These are phyloP conservation scores for Spermophilus dauricus DNA, from an alignment of 2,113 vertebrate genomes.

Conservation along the genomic window DNA sequence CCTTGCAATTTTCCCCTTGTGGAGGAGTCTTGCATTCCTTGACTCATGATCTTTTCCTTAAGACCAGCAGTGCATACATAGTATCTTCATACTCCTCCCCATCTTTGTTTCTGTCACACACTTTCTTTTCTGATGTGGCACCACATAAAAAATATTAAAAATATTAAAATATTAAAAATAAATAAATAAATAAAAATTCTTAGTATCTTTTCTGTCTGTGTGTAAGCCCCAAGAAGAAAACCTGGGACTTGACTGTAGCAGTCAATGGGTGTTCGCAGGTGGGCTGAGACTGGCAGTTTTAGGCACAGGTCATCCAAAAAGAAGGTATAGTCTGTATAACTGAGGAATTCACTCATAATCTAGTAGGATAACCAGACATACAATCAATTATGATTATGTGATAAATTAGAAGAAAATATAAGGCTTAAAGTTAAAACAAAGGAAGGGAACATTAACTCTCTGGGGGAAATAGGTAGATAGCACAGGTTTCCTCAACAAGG, in stretches of 20 bases:
- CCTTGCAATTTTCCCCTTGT: not conserved
- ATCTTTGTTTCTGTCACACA: not conserved
- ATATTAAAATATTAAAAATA: too few relatives aligned
- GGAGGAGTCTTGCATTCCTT: not conserved
- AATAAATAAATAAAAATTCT: not conserved
- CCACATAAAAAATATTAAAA: too few relatives aligned
- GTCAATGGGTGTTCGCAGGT: not conserved
- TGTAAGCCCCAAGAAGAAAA: not conserved
- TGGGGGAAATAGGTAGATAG: not conserved
- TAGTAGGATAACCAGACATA: not conserved
- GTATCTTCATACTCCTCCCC: not conserved
- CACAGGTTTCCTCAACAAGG: conserved; percentile 37
- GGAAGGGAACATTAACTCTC: not conserved
- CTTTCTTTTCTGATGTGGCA: not conserved
- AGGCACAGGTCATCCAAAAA: not conserved
- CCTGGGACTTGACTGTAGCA: not conserved
- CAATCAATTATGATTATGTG: not conserved
- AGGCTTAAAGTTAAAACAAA: conserved; percentile 18
- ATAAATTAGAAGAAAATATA: conserved; percentile 46
- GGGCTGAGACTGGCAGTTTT: not conserved
- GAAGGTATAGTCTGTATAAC: not conserved
- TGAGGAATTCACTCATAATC: conserved; percentile 3
- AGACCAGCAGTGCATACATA: not conserved
- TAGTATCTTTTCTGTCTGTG: not conserved
- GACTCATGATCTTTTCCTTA: not conserved